Conservation (phyloP, 2,888 invertebrate species). For the Cosmorhoe ocellata region DNA sequence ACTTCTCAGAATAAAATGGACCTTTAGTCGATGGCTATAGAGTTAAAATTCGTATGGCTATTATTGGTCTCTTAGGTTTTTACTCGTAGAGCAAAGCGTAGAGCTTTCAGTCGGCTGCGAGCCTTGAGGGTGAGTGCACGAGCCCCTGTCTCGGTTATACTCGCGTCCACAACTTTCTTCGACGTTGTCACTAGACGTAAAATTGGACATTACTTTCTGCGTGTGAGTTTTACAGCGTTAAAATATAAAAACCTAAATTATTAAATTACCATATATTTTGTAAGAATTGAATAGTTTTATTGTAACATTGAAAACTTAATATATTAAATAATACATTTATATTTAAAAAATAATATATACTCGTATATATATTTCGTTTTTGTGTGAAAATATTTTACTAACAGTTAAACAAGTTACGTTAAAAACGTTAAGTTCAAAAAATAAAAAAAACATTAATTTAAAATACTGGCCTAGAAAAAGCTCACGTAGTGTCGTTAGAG, state of each 20-base stretch:
- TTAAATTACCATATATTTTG: no score
- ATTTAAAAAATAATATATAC: no score
- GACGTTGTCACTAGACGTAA: constrained; percentile 40
- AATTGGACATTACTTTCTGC: constrained; percentile 19
- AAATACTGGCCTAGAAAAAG: constrained; percentile 5
- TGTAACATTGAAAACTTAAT: neutral
- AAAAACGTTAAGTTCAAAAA: no score
- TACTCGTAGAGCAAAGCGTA: constrained; percentile 54
- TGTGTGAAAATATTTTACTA: no score
- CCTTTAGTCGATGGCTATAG: constrained; percentile 39
- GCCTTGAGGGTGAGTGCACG: constrained; percentile 60
- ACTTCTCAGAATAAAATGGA: constrained; percentile 38
- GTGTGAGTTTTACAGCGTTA: constrained; percentile 26
- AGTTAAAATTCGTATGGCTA: constrained; percentile 45
- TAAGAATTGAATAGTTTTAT: neutral
- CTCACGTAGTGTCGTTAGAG: constrained; percentile 6
- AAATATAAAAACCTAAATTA: neutral
- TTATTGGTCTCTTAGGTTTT: constrained; percentile 47
- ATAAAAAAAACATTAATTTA: neutral
- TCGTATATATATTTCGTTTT: no score
- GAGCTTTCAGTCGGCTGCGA: constrained; percentile 71
- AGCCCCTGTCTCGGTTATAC: constrained; percentile 38
- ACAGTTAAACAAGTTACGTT: no score
- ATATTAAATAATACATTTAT: no score
- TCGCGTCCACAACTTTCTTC: constrained; percentile 69